Base-by-base conservation (phyloP, 2,888 invertebrate species). In the Cephus pygmeus region DNA sequence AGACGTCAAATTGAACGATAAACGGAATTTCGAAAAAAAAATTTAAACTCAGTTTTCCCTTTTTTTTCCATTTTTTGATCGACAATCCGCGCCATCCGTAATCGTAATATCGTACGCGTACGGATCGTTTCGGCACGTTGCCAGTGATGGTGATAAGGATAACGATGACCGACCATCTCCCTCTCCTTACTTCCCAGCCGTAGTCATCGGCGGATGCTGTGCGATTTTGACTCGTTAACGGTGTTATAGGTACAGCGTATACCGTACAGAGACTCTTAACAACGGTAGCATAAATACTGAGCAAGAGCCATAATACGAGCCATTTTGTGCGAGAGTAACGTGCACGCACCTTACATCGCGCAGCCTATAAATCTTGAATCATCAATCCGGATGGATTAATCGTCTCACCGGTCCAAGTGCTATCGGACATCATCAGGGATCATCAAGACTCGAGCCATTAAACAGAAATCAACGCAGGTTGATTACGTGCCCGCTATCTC, bases 391-490 rank as follows among this genome's bases (percentile, higher is more conserved):
- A 79, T 78, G 56, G 69, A 79, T 73, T 56, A 73, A 75, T 75
- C 77, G 76, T 79, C 75, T 79, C 75, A 71, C 30, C 73, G 76
- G 30, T 30, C 31, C 73, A 40, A 33, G 56, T 36, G 56, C 30
- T 36, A 77, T 81, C 82, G 81, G 77, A 79, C 85, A 84, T 83
- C 83, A 79, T 85, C 82, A 79, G 77, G 83, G 80, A 82, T 84
- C 82, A 81, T 85, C 82, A 83, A 79, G 81, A 80, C 74, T 77
- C 74, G 75, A 76, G 83, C 80, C 81, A 84, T 85, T 86, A 86
- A 84, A 82, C 81, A 83, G 82, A 81, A 86, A 86, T 86, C 85
- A 84, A 85, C 83, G 78, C 83, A 79, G 82, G 82, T 78, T 85
- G 82, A 83, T 86, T 85, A 79, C 73, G 77, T 69, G 74, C 75